A percentile compares a stretch with the other conserved stretches of the same genome.
phyloP scores from a whole-genome alignment of 1,140 invertebrate species.

The Holcopasites calliopsidis region DNA sequence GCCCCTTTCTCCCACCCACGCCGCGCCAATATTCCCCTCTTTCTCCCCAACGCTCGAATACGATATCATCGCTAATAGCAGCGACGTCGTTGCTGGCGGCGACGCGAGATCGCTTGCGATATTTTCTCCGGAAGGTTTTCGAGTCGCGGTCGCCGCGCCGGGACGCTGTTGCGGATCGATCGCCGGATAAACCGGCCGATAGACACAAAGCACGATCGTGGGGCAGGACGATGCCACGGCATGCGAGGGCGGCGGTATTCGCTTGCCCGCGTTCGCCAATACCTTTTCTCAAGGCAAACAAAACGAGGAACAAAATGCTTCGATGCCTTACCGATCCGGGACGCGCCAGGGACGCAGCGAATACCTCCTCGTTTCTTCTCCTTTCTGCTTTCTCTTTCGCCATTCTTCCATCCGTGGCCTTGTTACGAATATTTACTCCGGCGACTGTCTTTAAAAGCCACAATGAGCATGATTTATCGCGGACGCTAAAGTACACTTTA shows the following conservation, averaged over 20 bases:
- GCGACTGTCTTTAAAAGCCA: too few relatives aligned
- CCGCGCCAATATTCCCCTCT: background rate
- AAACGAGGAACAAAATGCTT: constrained; percentile 62
- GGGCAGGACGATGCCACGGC: constrained; percentile 59
- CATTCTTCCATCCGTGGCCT: background rate
- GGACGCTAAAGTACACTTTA: too few relatives aligned
- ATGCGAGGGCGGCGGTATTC: constrained; percentile 48
- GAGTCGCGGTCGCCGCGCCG: constrained; percentile 49
- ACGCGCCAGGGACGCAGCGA: constrained; percentile 53
- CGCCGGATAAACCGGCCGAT: constrained; percentile 62
- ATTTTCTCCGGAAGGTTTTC: constrained; percentile 63
- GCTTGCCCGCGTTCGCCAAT: constrained; percentile 55
- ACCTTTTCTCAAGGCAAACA: constrained; percentile 59
- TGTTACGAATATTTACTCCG: constrained; percentile 3
- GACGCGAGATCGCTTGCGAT: constrained; percentile 60
- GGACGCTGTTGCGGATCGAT: constrained; percentile 56
- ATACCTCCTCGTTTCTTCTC: constrained; percentile 2
- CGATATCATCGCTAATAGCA: constrained; percentile 62
- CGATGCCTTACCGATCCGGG: constrained; percentile 61
- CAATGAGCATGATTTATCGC: too few relatives aligned
- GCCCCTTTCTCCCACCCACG: background rate
- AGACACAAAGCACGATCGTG: constrained; percentile 63
- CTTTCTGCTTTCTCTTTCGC: background rate
- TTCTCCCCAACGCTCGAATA: constrained; percentile 49
- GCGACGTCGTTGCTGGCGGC: constrained; percentile 59